These are phyloP conservation scores for Gari tellinella DNA, from an alignment of 2,888 invertebrate species.

Conservation along the genomic window DNA sequence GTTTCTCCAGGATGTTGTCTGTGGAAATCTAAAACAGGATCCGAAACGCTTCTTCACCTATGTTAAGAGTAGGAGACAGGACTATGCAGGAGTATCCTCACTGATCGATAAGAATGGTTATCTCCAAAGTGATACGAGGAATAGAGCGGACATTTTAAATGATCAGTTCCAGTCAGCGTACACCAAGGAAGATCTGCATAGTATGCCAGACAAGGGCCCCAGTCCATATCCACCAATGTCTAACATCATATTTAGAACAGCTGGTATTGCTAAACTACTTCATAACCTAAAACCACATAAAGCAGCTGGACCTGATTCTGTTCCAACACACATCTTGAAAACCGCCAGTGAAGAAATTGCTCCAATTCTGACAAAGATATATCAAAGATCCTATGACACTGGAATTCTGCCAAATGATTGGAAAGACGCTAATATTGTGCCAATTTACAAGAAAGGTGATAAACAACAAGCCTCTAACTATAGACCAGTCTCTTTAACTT, in stretches of 20 bases:
- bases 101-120: constrained; percentile 20
- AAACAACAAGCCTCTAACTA: constrained; percentile 24
- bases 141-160: constrained; percentile 27
- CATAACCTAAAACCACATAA: constrained; percentile 25
- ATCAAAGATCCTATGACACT: constrained; percentile 18
- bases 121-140: constrained; percentile 15
- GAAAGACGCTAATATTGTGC: constrained; percentile 25
- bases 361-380: constrained; percentile 23
- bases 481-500: constrained; percentile 20
- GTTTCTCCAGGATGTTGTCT: constrained; percentile 3
- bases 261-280: constrained; percentile 29
- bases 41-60: constrained; percentile 19
- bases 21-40: constrained; percentile 6
- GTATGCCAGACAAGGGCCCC: constrained; percentile 15
- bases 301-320: constrained; percentile 28
- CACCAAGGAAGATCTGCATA: constrained; percentile 15
- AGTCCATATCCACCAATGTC: constrained; percentile 13
- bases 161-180: constrained; percentile 32
- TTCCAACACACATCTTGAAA: constrained; percentile 17
- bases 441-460: constrained; percentile 38
- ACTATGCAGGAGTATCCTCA: constrained; percentile 20
- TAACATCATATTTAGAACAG: constrained; percentile 14
- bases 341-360: constrained; percentile 13
- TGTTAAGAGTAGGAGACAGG: constrained; percentile 25
- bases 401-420: constrained; percentile 27